phyloP scores from a whole-genome alignment of 2,113 vertebrate species.

The Lepisosteus osseus region DNA sequence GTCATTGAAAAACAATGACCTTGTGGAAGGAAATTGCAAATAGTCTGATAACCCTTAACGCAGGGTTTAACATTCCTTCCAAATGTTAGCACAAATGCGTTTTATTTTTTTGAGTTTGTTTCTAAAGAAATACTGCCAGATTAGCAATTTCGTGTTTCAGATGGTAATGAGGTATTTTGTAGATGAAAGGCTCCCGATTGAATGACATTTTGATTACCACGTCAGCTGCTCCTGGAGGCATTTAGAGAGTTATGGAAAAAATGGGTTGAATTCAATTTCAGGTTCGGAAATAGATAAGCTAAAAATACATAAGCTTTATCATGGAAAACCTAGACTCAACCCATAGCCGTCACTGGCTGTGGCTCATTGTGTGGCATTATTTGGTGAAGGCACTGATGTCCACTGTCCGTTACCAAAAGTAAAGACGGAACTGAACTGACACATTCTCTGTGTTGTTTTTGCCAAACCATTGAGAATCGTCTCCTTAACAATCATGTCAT shows the following conservation, averaged over 20 bases:
- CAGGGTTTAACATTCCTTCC: neutral
- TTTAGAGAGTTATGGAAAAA: neutral
- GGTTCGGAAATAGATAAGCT: neutral
- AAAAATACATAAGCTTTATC: neutral
- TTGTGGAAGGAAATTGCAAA: neutral
- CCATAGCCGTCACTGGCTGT: no score
- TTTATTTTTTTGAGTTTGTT: neutral
- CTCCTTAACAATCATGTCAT: no score
- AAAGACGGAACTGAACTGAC: no score
- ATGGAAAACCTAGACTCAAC: neutral
- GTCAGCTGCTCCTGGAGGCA: neutral
- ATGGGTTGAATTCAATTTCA: neutral
- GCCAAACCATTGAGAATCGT: no score
- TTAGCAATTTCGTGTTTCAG: neutral
- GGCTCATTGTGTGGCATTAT: no score
- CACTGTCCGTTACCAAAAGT: no score
- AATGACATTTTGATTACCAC: slow-evolving; percentile 26
- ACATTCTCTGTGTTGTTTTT: no score
- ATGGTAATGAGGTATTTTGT: neutral
- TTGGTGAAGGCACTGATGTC: no score
- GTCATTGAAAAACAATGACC: slow-evolving; percentile 11
- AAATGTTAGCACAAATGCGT: neutral
- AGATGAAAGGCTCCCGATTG: slow-evolving; percentile 12
- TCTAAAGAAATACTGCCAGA: neutral
- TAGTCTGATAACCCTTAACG: neutral